Percentiles rank a stretch among this genome's conserved stretches.
phyloP scores from a whole-genome alignment of 2,797 vertebrate species.

The Pangasius krempfi region DNA sequence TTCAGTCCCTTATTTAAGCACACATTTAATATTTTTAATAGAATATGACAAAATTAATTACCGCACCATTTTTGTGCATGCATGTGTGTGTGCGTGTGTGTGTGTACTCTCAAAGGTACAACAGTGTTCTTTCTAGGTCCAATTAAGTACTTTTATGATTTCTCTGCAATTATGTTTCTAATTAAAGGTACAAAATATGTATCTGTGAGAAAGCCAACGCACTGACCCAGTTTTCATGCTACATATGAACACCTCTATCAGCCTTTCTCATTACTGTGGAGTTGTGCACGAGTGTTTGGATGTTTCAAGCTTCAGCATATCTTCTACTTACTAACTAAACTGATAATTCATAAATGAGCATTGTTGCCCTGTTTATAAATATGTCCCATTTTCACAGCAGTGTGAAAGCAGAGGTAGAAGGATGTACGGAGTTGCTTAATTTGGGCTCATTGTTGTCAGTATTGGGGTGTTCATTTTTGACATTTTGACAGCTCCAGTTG shows the following conservation, averaged over 20 bases:
- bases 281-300: neutral
- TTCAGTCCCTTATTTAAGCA: neutral
- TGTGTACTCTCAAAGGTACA: neutral
- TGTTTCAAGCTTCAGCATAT: neutral
- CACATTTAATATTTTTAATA: neutral
- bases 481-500: neutral
- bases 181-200: conserved; percentile 2
- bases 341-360: neutral
- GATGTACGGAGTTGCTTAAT: neutral
- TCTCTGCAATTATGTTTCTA: neutral
- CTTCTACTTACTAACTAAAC: neutral
- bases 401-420: neutral
- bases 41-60: neutral
- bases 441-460: neutral
- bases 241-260: neutral
- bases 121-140: neutral
- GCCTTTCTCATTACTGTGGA: neutral
- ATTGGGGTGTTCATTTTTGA: neutral
- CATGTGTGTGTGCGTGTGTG: neutral
- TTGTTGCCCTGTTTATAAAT: neutral
- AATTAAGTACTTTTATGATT: neutral
- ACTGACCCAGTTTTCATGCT: neutral
- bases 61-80: neutral
- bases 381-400: neutral
- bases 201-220: neutral